phyloP scores from a whole-genome alignment of 1,140 invertebrate species.

The Geopemphigus sp. region DNA sequence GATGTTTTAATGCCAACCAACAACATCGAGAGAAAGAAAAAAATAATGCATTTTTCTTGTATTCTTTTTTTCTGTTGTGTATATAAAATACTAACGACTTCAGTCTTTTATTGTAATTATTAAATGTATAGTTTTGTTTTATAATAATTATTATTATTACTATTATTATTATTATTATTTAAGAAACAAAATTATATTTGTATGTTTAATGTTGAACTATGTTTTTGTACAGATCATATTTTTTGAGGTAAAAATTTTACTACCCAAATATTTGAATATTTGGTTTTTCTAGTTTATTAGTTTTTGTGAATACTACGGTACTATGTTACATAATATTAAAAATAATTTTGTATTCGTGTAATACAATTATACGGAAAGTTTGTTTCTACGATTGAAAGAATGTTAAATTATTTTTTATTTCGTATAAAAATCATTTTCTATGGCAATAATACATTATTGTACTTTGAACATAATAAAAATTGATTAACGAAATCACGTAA shows the following conservation, averaged over 20 bases:
- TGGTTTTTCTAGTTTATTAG: conserved; percentile 16
- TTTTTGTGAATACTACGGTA: conserved; percentile 14
- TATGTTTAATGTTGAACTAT: conserved; percentile 43
- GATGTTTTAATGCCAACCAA: conserved; percentile 2
- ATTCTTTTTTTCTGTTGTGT: conserved; percentile 41
- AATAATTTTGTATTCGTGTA: not conserved
- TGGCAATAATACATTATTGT: too few relatives aligned
- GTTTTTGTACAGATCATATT: conserved; percentile 36
- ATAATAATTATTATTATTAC: not conserved
- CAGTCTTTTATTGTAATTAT: conserved; percentile 41
- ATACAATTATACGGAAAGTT: not conserved
- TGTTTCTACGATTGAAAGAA: not conserved
- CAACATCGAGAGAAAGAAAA: not conserved
- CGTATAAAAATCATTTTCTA: not conserved
- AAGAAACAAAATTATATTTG: conserved; percentile 27
- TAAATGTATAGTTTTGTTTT: conserved; percentile 41
- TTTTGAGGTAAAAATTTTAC: conserved; percentile 21
- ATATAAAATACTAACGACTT: conserved; percentile 25
- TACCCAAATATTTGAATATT: not conserved
- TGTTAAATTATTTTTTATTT: not conserved
- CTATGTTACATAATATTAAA: not conserved
- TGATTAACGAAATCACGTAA: too few relatives aligned
- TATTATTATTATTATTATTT: not conserved
- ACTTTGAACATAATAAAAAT: too few relatives aligned
- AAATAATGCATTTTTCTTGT: not conserved